These are phyloP conservation scores for Artibeus jamaicensis DNA, from an alignment of 2,797 vertebrate genomes.

Conservation along the genomic window DNA sequence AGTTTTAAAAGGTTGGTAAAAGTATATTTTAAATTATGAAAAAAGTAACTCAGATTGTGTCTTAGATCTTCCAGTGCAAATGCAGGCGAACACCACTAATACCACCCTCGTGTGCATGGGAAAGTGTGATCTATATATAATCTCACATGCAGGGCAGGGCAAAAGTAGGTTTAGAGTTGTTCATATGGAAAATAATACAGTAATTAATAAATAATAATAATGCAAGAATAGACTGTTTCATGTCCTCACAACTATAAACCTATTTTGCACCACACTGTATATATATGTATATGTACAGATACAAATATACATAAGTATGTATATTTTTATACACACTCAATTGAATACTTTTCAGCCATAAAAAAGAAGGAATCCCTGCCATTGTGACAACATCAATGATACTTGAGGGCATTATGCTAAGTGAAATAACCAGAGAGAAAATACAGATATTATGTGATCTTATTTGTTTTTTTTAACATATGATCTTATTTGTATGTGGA, in stretches of 20 bases:
- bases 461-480: too few relatives aligned
- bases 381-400: neutral
- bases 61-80: neutral
- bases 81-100: neutral
- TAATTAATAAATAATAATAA: neutral
- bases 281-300: neutral
- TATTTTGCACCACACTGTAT: neutral
- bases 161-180: neutral
- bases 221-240: neutral
- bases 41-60: neutral
- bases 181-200: neutral
- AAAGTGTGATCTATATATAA: neutral
- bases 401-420: neutral
- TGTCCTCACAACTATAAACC: neutral
- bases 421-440: constrained; percentile 3
- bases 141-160: neutral
- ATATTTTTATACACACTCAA: neutral
- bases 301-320: neutral
- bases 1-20: neutral
- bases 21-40: neutral
- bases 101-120: neutral
- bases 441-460: neutral
- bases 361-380: neutral
- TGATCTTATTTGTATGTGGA: neutral
- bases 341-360: neutral